Base-by-base conservation (phyloP, 1,140 invertebrate genomes). In the Formica selysi region DNA sequence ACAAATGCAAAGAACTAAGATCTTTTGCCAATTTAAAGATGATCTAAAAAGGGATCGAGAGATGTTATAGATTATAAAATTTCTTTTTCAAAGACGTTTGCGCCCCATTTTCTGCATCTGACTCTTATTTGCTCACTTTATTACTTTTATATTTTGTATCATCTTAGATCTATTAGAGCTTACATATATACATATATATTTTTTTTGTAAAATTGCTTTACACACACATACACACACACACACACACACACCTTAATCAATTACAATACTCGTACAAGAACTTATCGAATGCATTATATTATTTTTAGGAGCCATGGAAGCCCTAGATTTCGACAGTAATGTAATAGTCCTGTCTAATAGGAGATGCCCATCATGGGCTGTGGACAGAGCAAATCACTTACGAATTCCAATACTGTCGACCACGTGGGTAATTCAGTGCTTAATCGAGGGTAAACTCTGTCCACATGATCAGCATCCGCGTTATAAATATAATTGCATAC, bases 381-480 rank as follows among this genome's bases (percentile, higher is more conserved):
- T 96, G 26, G 93, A 95, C 26, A 96, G 96, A 88, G 96, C 96
- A 0, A 94, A 91, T 38, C 90, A 95, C 26, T 95, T 95, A 86
- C 93, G 95, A 62, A 95, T 96, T 54, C 96, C 96, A 0, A 83
- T 96, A 3, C 95, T 96, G 0, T 96, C 96, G 3, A 96, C 96
- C 0, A 95, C 94, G 1, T 97, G 96, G 96, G 91, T 96, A 3
- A 92, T 96, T 6, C 96, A 97, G 65, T 96, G 96, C 90, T 93
- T 97, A 51, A 96, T 96, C 44, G 95, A 96, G 87, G 96, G 95
- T n/a, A 94, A 94, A 54, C 87, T 95, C 4, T 94, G 96, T 80
- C 76, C 92, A 2, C 94, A 95, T 26, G 86, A 93, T 8, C 81
- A 85, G 0, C 92, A 94, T 32, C 16, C 79, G 32, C 89, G 87